Evolutionary conservation across 2,888 invertebrate species (phyloP).

Genomic region (Acanthococcus lagerstroemiae): DNA sequence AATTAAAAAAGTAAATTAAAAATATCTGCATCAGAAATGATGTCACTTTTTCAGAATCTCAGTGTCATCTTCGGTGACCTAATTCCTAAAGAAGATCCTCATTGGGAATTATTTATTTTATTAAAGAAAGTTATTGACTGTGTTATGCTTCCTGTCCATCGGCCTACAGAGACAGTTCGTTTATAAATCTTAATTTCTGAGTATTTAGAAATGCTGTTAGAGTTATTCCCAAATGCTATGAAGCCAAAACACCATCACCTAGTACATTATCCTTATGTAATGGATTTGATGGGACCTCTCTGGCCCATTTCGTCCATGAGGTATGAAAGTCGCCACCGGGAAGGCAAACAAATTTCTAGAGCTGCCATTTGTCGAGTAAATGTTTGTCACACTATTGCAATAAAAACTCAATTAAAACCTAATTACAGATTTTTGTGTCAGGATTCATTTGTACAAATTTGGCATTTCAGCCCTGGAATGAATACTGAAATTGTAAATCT

Average conservation of each 20-base stretch:
- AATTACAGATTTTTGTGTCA: not conserved
- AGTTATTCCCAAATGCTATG: not conserved
- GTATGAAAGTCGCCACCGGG: not conserved
- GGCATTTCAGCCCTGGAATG: too few relatives aligned
- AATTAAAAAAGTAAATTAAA: not conserved
- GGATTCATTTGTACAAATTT: too few relatives aligned
- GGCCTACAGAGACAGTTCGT: rapidly evolving
- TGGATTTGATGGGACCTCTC: not conserved
- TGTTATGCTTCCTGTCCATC: not conserved
- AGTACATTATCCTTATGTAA: not conserved
- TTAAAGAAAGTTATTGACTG: not conserved
- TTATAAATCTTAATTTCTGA: not conserved
- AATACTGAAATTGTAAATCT: not conserved
- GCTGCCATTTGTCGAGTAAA: not conserved
- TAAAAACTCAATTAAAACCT: not conserved
- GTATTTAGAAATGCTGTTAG: not conserved
- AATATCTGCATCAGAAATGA: constrained; percentile 30
- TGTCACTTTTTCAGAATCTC: constrained; percentile 25
- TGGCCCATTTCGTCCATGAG: not conserved
- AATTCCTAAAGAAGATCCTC: constrained; percentile 29
- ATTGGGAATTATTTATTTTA: constrained; percentile 8
- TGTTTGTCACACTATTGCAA: not conserved
- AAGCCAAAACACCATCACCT: not conserved
- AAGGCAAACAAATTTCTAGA: not conserved
- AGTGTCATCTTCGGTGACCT: constrained; percentile 32